Evolutionary conservation across 2,797 vertebrate species (phyloP), one percentile per base, ranked within the genome.

Genomic region (Diglossa cyanea): DNA sequence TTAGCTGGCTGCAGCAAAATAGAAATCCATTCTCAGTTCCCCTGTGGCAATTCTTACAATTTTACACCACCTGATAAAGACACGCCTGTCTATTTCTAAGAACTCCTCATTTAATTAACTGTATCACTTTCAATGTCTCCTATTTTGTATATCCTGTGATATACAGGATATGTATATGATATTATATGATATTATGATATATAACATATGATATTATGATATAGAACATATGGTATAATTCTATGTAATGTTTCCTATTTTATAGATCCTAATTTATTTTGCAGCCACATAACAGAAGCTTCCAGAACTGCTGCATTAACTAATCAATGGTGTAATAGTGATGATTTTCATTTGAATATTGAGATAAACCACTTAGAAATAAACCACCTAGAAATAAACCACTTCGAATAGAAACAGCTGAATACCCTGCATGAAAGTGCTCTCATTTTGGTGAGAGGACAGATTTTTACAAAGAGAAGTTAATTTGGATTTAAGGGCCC

Each of bases 201-300:
- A 33, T 14, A n/a, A 21, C 9, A 54, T 21, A 21, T 15, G 6
- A 53, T 54, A 54, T 54, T 54, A 21, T 31, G 51, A 18, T 35
- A 35, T 17, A 35, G 6, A 35, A 11, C 15, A 57, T 50, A 26
- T 30, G 10, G 17, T 50, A 50, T 50, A 17, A 50, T 50, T 35
- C 35, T 54, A 21, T 24, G 33, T 9, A 13, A 30, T 2, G 5
- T 44, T 35, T 35, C 26, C 20, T 60, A 4, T 37, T 86, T 57
- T 33, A 21, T 28, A 13, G 7, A 10, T 37, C 18, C 62, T 65
- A 16, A 44, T 31, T 91, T 73, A 17, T 66, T 79, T 60, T 68
- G 11, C 1, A 1, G 8, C 65, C 33, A 68, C 1, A 0, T 13
- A 48, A 40, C 2, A 2, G 15, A 57, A 83, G 20, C 12, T 50